These are phyloP conservation scores for Cybosia mesomella DNA, from an alignment of 2,888 invertebrate species.

Conservation along the genomic window DNA sequence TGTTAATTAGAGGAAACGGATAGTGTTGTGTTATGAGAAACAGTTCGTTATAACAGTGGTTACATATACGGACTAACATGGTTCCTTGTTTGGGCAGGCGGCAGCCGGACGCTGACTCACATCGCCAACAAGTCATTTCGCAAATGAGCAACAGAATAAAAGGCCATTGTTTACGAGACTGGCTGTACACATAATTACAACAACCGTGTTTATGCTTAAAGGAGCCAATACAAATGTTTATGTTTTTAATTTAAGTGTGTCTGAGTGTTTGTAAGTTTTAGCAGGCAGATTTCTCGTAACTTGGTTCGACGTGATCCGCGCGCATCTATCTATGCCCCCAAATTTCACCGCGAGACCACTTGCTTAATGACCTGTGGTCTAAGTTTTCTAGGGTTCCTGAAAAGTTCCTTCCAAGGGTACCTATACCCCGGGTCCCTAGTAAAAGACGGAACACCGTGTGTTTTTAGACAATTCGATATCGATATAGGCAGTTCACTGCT, in stretches of 20 bases:
- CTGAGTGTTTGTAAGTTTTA: not conserved
- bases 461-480: too few species aligned
- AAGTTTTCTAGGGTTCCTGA: too few species aligned
- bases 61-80: conserved; percentile 8
- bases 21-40: conserved; percentile 39
- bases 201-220: conserved; percentile 4
- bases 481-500: too few species aligned
- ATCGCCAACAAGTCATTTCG: conserved; percentile 40
- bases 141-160: conserved; percentile 46
- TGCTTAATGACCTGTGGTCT: too few species aligned
- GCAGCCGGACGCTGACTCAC: conserved; percentile 48
- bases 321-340: too few species aligned
- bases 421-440: too few species aligned
- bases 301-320: too few species aligned
- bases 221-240: not conserved
- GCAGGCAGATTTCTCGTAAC: not conserved
- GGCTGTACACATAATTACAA: conserved; percentile 46
- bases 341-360: too few species aligned
- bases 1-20: conserved; percentile 48
- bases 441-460: too few species aligned
- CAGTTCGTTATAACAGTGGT: conserved; percentile 29
- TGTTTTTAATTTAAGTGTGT: not conserved
- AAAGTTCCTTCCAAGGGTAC: too few species aligned
- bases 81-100: conserved; percentile 19
- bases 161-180: conserved; percentile 46